Evolutionary conservation across 2,797 vertebrate species (phyloP), one percentile per base, ranked within the genome.

Genomic region (Spatula versicolor): DNA sequence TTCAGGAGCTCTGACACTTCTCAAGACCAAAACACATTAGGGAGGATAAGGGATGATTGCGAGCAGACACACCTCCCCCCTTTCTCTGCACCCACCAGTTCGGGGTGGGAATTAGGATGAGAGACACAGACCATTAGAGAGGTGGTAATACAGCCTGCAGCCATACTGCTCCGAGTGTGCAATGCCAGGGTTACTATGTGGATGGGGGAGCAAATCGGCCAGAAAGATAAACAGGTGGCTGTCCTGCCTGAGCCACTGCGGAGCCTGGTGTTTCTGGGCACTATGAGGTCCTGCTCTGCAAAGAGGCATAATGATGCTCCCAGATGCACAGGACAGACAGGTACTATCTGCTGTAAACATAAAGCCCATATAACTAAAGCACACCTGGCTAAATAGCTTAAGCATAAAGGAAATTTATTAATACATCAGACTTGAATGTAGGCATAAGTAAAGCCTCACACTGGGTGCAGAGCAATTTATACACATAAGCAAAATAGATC

Each of bases 401-500:
- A 72, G 48, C 28, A 19, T 12, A 41, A n/a, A 62, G 52, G 54
- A 41, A 37, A 63, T 28, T 67, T 68, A 74, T 79, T 63, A 88
- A 91, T 73, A 88, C 78, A 54, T 23, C 74, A 75, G 41, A 41
- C 48, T 55, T 35, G 7, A 66, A 76, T 1, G 8, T 28, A 79
- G 68, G 83, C 64, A 26, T 21, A 45, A 86, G 87, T 63, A 85
- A 66, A 93, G 89, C 78, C 58, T 75, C 74, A 35, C 39, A n/a
- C 79, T 76, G 55, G 54, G 33, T 78, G 83, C 80, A 50, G 60
- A 60, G 83, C 45, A 96, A 96, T 94, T 97, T 95, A 86, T 91
- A 88, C 91, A 94, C 94, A 96, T 85, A 87, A 95, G 96, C 97
- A 94, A 97, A 97, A 96, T 39, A 88, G 94, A 96, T 92, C 93